phyloP scores from a whole-genome alignment of 2,888 invertebrate species.

The Chrysodeixis includens region DNA sequence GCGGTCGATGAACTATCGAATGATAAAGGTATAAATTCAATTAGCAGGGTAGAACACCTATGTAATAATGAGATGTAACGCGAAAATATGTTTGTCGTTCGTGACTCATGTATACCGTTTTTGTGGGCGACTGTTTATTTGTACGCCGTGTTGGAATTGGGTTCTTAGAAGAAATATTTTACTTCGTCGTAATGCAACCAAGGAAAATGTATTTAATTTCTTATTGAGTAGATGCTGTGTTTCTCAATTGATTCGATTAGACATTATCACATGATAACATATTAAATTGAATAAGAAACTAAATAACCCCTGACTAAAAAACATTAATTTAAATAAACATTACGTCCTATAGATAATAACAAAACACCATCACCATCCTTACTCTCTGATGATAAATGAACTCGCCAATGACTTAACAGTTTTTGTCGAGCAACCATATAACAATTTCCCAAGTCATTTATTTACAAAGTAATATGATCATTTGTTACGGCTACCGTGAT shows the following conservation, averaged over 20 bases:
- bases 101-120: background rate
- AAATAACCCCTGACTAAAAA: background rate
- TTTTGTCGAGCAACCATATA: constrained; percentile 44
- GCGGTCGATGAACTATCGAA: constrained; percentile 48
- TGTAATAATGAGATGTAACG: constrained; percentile 13
- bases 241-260: background rate
- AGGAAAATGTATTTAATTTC: background rate
- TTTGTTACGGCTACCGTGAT: constrained; percentile 71
- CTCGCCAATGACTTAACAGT: constrained; percentile 44
- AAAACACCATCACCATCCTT: constrained; percentile 18
- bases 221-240: background rate
- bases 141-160: background rate
- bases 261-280: background rate
- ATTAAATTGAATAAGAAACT: background rate
- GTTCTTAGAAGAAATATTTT: background rate
- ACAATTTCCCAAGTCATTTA: constrained; percentile 51
- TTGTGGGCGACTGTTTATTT: background rate
- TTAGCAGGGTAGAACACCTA: constrained; percentile 22
- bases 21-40: constrained; percentile 49
- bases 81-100: background rate
- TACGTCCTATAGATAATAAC: constrained; percentile 23
- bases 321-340: background rate
- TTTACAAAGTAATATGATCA: constrained; percentile 54
- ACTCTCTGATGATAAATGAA: constrained; percentile 44
- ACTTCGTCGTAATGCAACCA: background rate